Conservation (phyloP, 1,140 invertebrate species). For the Thalassaphorura encarpata region DNA sequence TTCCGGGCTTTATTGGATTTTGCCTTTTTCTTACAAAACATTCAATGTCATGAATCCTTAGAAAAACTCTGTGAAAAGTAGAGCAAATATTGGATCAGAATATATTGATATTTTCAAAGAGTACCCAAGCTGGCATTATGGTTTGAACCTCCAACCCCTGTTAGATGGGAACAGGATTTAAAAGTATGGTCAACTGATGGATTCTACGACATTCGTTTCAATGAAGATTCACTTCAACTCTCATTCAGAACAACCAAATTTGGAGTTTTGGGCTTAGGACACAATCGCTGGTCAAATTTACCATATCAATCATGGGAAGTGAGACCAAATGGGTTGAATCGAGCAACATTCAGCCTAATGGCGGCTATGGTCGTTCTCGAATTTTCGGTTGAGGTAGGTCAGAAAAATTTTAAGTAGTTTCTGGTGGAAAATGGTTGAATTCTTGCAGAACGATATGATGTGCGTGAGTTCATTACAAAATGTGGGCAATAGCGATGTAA, state of each 20-base stretch:
- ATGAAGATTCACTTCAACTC: constrained; percentile 59
- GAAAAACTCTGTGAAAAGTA: too few relatives aligned
- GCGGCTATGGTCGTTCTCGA: constrained; percentile 58
- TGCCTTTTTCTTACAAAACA: too few relatives aligned
- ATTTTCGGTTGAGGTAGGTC: constrained; percentile 48
- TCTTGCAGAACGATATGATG: constrained; percentile 43
- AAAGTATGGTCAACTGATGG: constrained; percentile 60
- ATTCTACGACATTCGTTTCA: constrained; percentile 69
- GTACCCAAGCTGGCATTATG: constrained; percentile 64
- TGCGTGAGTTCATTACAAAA: constrained; percentile 48
- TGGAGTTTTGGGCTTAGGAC: constrained; percentile 62
- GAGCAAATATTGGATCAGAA: not conserved
- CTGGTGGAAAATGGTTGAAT: not conserved
- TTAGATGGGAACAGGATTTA: constrained; percentile 55
- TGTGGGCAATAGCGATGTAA: constrained; percentile 41
- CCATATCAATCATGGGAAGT: constrained; percentile 78
- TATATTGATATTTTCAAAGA: constrained; percentile 36
- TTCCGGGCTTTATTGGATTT: too few relatives aligned
- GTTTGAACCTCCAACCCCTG: constrained; percentile 69
- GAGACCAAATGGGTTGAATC: constrained; percentile 51
- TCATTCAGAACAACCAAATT: constrained; percentile 58
- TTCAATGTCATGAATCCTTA: too few relatives aligned
- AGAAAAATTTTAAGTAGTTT: not conserved
- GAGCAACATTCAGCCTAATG: constrained; percentile 50
- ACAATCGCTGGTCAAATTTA: constrained; percentile 62